Evolutionary conservation across 2,888 invertebrate genomes (phyloP).

Genomic region (Conistra vaccinii): DNA sequence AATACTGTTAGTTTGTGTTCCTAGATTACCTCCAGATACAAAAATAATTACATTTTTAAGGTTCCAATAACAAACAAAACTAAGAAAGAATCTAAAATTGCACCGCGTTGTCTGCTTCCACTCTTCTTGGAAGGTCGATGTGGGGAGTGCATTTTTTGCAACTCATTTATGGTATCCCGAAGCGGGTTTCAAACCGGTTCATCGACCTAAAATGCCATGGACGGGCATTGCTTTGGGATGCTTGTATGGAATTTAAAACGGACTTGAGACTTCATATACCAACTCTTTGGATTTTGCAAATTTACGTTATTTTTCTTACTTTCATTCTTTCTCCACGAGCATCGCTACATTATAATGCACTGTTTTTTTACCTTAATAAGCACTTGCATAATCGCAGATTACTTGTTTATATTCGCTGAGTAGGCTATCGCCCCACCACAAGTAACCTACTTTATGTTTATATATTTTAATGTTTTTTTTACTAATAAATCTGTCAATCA

Average conservation of each 20-base stretch:
- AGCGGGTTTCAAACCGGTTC: conserved; percentile 47
- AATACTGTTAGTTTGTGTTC: too few relatives aligned
- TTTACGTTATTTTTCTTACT: too few relatives aligned
- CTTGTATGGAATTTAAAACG: conserved; percentile 15
- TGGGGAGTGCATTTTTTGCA: conserved; percentile 4
- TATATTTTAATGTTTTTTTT: not conserved
- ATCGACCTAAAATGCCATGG: conserved; percentile 32
- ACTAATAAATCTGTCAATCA: not conserved
- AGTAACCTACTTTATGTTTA: not conserved
- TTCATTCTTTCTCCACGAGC: not conserved
- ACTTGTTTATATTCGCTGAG: not conserved
- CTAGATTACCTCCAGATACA: not conserved
- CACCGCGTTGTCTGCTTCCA: not conserved
- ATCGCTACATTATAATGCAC: not conserved
- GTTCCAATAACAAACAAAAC: not conserved
- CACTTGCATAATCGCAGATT: not conserved
- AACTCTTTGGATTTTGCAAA: not conserved
- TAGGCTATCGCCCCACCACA: not conserved
- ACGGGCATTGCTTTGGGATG: not conserved
- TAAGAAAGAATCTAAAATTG: not conserved
- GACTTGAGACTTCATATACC: not conserved
- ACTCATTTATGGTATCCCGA: conserved; percentile 11
- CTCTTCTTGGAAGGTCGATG: conserved; percentile 6
- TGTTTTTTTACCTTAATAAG: not conserved
- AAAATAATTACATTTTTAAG: not conserved